Conservation (phyloP, 2,113 vertebrate genomes). For the Ictalurus punctatus region DNA sequence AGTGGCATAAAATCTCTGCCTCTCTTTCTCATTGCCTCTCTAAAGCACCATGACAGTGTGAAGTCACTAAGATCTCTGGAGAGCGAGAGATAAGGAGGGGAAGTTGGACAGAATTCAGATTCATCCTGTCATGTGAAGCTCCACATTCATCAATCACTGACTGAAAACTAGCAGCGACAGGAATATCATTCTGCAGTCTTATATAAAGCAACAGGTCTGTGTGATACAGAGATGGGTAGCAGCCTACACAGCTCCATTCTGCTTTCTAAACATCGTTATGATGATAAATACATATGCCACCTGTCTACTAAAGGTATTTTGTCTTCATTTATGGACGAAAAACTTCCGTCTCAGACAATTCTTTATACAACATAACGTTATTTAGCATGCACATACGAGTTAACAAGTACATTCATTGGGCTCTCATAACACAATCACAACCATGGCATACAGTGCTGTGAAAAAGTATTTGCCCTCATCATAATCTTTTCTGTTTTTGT, state of each 20-base stretch:
- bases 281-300: conserved; percentile 13
- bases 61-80: conserved; percentile 24
- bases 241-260: neutral
- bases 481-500: too few species aligned
- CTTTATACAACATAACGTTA: neutral
- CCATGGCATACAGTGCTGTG: neutral
- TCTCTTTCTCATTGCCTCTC: neutral
- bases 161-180: conserved; percentile 18
- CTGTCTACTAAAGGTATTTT: neutral
- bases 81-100: neutral
- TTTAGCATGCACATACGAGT: neutral
- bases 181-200: conserved; percentile 10
- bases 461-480: too few species aligned
- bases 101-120: conserved; percentile 27
- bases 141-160: conserved; percentile 19
- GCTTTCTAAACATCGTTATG: conserved; percentile 18
- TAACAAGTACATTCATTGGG: neutral
- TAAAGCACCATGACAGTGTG: conserved; percentile 22
- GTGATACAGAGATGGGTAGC: neutral
- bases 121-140: neutral
- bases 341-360: neutral
- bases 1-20: conserved; percentile 6
- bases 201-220: neutral
- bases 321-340: neutral
- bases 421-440: neutral